Conservation (phyloP, 2,888 invertebrate genomes). For the Tipula confusa region DNA sequence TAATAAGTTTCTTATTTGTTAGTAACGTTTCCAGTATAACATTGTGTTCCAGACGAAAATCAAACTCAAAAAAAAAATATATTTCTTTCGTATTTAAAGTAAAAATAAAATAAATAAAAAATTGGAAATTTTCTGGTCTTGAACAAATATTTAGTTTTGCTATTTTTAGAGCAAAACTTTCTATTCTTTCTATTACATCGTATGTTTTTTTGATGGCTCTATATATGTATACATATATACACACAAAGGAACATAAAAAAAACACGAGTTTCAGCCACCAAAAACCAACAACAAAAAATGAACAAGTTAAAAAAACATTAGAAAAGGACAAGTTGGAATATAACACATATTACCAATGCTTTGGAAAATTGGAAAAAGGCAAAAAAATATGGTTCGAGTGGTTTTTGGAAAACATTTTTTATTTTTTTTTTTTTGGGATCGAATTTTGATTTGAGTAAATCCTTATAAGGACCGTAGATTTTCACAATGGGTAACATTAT, state of each 20-base stretch:
- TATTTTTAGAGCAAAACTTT: background rate
- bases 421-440: background rate
- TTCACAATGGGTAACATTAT: background rate
- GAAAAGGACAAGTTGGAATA: conserved; percentile 1
- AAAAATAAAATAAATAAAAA: conserved; percentile 5
- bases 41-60: background rate
- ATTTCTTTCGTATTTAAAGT: conserved; percentile 16
- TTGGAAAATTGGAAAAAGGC: background rate
- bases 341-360: background rate
- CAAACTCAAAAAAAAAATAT: conserved; percentile 5
- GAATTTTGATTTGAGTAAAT: conserved; percentile 20
- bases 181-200: background rate
- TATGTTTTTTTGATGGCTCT: background rate
- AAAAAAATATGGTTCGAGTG: background rate
- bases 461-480: background rate
- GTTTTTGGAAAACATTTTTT: background rate
- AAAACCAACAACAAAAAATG: background rate
- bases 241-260: background rate
- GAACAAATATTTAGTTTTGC: conserved; percentile 13
- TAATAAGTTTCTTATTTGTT: background rate
- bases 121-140: conserved; percentile 20
- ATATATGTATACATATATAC: too few species aligned
- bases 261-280: background rate
- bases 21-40: background rate
- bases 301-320: background rate